Evolutionary conservation across 1,140 invertebrate species (phyloP), one percentile per base, ranked within the genome.

Genomic region (Steinernema feltiae): DNA sequence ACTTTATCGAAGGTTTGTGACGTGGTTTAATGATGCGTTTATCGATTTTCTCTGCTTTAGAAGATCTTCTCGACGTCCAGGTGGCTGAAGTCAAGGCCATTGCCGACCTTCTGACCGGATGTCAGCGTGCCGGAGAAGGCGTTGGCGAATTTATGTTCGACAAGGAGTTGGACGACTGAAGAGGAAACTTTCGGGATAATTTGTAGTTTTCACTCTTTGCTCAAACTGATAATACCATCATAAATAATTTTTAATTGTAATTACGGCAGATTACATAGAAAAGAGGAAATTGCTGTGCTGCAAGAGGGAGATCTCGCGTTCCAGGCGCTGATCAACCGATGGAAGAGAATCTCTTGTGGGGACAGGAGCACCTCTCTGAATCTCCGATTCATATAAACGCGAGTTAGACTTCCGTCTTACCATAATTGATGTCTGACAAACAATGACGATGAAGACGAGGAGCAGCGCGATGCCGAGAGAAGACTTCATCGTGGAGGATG

Each of bases 141-240:
- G 46, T 74, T 30, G 73, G 73, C 3, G 73, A 70, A 30, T 74
- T 69, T 30, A 21, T 74, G 31, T 74, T 74, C 46, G 63, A 74
- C 46, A 69, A 31, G 31, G 73, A 74, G 35, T 30, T 74, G 24
- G 73, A 74, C 2, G 46, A 48, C 73, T 74, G 32, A 74, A 24
- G 21, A 17, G 15, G 30, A 30, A 12, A 21, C 1, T 7, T 69
- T 24, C 0, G 30, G 3, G 17, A 2, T 31, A 72, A 1, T 31
- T 21, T 63, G 12, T 27, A 63, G 15, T 63, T 63, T 63, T 7
- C 24, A 21, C 24, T 15, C 24, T 63, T 27, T 63, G 53, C 53
- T 63, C 53, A 63, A 63, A 18, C 18, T 41, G n/a, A n/a, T n/a
- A n/a, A n/a, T n/a, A n/a, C n/a, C n/a, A n/a, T n/a, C n/a, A n/a